Base-by-base conservation (phyloP, 2,113 vertebrate genomes). In the Erythrolamprus reginae region DNA sequence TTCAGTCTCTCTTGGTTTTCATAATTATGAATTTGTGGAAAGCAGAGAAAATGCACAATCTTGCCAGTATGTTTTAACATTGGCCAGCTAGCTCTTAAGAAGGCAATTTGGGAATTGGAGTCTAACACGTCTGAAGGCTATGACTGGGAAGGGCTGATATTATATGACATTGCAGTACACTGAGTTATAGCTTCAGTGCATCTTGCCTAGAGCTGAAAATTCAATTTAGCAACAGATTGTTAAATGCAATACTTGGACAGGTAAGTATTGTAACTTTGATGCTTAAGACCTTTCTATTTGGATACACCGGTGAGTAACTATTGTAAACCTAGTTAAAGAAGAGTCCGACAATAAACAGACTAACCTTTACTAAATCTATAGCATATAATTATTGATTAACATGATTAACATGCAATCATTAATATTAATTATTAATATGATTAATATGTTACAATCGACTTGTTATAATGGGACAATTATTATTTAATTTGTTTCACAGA, bases 271-370 rank as follows among this genome's bases (percentile, higher is more conserved):
- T 8, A 47, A 13, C 26, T 50, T 13, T 47, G 23, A 19, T 61
- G 1, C 53, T 7, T 17, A 56, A 58, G 38, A 45, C 1, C 12
- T 9, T 88, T 55, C 42, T 48, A 21, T 17, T 5, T 61, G 21
- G 55, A 47, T 1, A 58, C 9, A 13, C 13, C 56, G 28, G 5
- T 4, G n/a, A n/a, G n/a, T n/a, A n/a, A n/a, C n/a, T 12, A 21
- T 91, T 94, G 42, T 61, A 89, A 82, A 61, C 91, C 91, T 86
- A 90, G 38, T 19, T 52, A 90, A 91, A 1, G n/a, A 42, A 3
- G 53, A 53, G 38, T 38, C 47, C 65, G 5, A 70, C 28, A 70
- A 1, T 85, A 52, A 90, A 92, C 89, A 47, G 56, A 50, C 23
- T 84, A 52, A 33, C 17, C 21, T 10, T 48, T 87, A 50, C 1